Conservation (phyloP, 2,888 invertebrate species). For the Coecobrya sp. region DNA sequence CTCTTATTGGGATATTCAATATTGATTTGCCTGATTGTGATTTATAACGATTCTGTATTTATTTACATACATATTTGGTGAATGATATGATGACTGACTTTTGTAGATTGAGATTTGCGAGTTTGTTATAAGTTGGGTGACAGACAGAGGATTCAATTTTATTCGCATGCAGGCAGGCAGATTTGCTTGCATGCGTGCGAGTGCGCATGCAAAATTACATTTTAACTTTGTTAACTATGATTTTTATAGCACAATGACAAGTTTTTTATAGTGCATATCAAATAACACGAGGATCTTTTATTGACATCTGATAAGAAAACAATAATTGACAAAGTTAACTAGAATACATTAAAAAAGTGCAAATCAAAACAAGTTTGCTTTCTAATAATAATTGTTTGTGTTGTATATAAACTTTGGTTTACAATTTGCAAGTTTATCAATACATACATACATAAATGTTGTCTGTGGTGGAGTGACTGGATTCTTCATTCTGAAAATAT, state of each 20-base stretch:
- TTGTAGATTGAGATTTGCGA: not conserved
- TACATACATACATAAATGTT: too few relatives aligned
- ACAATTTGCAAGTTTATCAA: too few relatives aligned
- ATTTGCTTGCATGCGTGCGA: constrained; percentile 66
- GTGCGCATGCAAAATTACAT: constrained; percentile 26
- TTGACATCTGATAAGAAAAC: too few relatives aligned
- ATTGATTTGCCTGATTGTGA: not conserved
- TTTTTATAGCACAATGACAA: not conserved
- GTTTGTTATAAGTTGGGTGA: constrained; percentile 40
- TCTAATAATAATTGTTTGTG: too few relatives aligned
- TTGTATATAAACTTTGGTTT: too few relatives aligned
- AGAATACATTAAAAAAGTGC: too few relatives aligned
- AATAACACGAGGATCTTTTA: too few relatives aligned
- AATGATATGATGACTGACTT: not conserved
- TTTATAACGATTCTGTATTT: not conserved
- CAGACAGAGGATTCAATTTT: constrained; percentile 16
- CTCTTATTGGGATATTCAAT: not conserved
- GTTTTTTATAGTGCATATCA: not conserved
- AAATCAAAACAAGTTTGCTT: too few relatives aligned
- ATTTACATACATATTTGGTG: not conserved
- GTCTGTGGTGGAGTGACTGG: too few relatives aligned
- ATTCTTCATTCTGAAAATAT: too few relatives aligned
- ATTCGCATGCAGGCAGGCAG: constrained; percentile 69
- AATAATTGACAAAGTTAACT: too few relatives aligned
- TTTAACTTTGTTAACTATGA: not conserved